Conservation (phyloP, 2,113 vertebrate genomes). For the Neolamprologus fasciatus region DNA sequence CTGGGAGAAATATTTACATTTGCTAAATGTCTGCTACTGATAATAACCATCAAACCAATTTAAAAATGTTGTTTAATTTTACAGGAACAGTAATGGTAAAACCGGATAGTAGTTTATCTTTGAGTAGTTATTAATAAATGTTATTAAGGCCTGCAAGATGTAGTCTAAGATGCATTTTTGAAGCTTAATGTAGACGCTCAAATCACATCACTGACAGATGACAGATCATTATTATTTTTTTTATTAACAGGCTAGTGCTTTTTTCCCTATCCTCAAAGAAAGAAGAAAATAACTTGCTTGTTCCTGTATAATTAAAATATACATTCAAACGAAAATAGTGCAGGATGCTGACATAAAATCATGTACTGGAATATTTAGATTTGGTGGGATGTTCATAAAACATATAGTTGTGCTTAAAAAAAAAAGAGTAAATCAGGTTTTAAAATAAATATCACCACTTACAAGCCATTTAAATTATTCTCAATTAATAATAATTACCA, state of each 20-base stretch:
- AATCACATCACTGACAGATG: neutral
- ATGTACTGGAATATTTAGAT: neutral
- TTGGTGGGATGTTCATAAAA: neutral
- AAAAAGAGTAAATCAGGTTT: neutral
- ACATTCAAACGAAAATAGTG: neutral
- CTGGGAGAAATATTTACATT: neutral
- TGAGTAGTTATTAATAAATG: neutral
- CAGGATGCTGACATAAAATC: neutral
- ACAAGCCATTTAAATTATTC: neutral
- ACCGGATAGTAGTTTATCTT: neutral
- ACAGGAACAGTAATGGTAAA: neutral
- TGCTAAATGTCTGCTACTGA: neutral
- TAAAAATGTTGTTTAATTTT: neutral
- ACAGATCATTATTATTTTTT: fast-evolving
- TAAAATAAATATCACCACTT: neutral
- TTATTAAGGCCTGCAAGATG: neutral
- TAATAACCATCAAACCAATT: neutral
- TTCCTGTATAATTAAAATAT: neutral
- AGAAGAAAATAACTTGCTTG: neutral
- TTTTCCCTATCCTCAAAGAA: neutral
- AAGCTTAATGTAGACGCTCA: fast-evolving
- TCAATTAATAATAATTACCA: neutral
- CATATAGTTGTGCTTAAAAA: neutral
- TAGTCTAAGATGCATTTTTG: neutral
- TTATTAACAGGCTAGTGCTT: neutral